phyloP scores from a whole-genome alignment of 2,113 vertebrate genomes.

The Pelecanoides urinatrix region DNA sequence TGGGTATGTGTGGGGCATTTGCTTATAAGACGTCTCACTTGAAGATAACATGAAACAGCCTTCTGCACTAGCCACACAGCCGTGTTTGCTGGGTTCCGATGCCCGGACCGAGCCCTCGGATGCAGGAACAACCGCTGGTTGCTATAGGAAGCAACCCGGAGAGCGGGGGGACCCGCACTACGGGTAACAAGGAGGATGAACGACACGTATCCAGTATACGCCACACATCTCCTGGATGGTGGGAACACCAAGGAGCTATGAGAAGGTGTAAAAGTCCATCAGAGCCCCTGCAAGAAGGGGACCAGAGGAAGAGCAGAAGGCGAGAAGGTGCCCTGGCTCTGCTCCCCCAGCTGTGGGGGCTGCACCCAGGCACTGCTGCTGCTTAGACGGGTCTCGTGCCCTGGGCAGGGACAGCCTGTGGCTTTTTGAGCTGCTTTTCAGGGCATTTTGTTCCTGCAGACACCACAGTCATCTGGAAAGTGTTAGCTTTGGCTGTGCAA shows the following conservation, averaged over 20 bases:
- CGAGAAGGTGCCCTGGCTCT: background rate
- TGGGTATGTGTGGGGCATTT: background rate
- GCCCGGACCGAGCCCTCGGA: background rate
- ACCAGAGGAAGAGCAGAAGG: background rate
- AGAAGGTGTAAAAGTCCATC: background rate
- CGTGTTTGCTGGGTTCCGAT: background rate
- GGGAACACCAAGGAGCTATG: background rate
- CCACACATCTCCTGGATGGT: too few relatives aligned
- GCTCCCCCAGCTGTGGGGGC: background rate
- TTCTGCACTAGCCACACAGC: background rate
- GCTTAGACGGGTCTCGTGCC: background rate
- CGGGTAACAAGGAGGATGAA: background rate
- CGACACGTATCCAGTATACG: fast-evolving
- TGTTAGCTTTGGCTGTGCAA: background rate
- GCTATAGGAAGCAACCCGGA: background rate
- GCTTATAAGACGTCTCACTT: background rate
- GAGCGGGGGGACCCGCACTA: fast-evolving
- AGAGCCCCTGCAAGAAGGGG: background rate
- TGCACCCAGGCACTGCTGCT: fast-evolving
- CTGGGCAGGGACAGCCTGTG: background rate
- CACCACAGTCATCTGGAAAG: background rate
- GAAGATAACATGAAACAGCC: background rate
- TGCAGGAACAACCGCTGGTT: background rate
- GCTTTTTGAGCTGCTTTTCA: background rate
- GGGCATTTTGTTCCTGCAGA: background rate